Percentiles rank a stretch among this genome's conserved stretches.
Evolutionary conservation across 2,113 vertebrate species (phyloP).

Genomic region (Siniperca chuatsi): DNA sequence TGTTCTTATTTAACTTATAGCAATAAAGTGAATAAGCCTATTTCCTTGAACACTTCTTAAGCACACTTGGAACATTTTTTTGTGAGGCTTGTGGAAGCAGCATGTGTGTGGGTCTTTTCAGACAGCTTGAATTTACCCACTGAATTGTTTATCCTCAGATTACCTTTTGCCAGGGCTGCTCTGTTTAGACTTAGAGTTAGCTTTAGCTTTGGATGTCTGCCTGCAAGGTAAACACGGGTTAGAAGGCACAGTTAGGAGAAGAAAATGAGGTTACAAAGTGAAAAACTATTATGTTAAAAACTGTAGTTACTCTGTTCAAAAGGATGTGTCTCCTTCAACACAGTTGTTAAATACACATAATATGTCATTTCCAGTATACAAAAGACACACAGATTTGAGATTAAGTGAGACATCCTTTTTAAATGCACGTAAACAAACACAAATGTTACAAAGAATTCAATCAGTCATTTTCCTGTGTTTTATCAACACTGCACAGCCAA

Average conservation of each 20-base stretch:
- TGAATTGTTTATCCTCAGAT: constrained; percentile 68
- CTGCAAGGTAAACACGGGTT: constrained; percentile 91
- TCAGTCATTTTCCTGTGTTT: background rate
- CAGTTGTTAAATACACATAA: background rate
- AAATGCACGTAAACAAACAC: constrained; percentile 10
- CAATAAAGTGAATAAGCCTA: background rate
- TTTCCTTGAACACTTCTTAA: background rate
- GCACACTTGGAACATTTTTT: background rate
- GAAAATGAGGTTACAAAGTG: constrained; percentile 19
- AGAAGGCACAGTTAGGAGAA: constrained; percentile 52
- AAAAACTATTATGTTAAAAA: constrained; percentile 12
- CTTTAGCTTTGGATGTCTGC: constrained; percentile 87
- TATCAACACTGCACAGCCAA: constrained; percentile 8
- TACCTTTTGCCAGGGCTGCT: constrained; percentile 90
- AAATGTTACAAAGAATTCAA: constrained; percentile 2
- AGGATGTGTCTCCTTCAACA: constrained; percentile 46
- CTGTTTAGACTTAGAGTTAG: constrained; percentile 86
- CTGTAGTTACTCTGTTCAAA: background rate
- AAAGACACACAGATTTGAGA: background rate
- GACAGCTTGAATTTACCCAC: constrained; percentile 21
- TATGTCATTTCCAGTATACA: background rate
- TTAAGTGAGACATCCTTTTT: constrained; percentile 37
- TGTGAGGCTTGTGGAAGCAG: constrained; percentile 3
- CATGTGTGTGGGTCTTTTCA: constrained; percentile 40
- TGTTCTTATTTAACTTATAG: background rate